These are phyloP conservation scores for Noctua comes DNA, from an alignment of 2,888 invertebrate genomes.

Conservation along the genomic window DNA sequence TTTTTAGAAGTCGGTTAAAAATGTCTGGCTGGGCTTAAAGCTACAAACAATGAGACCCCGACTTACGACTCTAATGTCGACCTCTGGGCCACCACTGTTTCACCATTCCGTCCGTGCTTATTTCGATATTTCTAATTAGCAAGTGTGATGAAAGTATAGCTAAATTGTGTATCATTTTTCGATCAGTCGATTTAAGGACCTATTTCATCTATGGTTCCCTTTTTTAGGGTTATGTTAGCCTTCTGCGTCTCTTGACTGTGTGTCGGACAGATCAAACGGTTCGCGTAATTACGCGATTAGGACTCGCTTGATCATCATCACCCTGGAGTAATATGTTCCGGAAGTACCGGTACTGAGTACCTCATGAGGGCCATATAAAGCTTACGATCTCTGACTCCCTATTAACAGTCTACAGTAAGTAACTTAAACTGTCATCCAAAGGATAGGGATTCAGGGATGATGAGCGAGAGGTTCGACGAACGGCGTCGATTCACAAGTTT, in stretches of 20 bases:
- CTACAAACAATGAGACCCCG: not conserved
- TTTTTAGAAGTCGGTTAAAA: not conserved
- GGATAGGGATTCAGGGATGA: not conserved
- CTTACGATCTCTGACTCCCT: not conserved
- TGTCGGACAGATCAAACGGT: constrained; percentile 34
- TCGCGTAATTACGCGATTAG: constrained; percentile 31
- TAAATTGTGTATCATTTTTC: not conserved
- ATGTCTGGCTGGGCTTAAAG: not conserved
- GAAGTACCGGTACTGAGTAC: not conserved
- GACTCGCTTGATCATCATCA: constrained; percentile 34
- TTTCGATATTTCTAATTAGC: not conserved
- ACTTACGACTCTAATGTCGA: not conserved
- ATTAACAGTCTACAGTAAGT: not conserved
- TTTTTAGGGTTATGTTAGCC: not conserved
- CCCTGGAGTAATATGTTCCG: constrained; percentile 8
- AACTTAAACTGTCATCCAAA: not conserved
- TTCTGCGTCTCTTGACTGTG: constrained; percentile 24
- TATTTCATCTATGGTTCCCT: not conserved
- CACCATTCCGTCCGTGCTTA: not conserved
- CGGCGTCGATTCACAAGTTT: not conserved
- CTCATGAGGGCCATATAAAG: not conserved
- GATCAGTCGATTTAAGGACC: not conserved
- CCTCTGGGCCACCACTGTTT: not conserved
- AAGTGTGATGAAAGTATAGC: not conserved
- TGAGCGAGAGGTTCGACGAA: too few relatives aligned